Evolutionary conservation across 2,113 vertebrate species (phyloP), one percentile per base, ranked within the genome.

Genomic region (Xiphophorus couchianus): DNA sequence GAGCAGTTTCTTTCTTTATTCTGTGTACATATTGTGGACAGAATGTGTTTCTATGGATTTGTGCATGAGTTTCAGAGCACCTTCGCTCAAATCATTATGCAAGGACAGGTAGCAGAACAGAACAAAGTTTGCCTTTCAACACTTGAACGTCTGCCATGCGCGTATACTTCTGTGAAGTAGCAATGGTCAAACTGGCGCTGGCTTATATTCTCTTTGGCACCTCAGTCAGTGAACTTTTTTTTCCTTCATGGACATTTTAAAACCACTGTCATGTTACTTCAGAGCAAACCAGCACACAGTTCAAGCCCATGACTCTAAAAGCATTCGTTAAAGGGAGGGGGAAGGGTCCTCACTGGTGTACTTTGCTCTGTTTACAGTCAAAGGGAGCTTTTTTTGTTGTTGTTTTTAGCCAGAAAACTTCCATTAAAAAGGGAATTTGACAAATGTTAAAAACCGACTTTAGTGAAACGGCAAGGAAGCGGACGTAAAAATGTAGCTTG

Each of bases 161-260:
- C 74, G 28, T 28, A 77, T 69, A 25, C 83, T 87, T 88, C 78
- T 83, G 86, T 89, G 83, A 86, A 85, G 88, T 86, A 81, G 51
- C 42, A 35, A 73, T 15, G n/a, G 64, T 82, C 78, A 67, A 85
- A 84, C 62, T 37, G 29, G 75, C 73, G 74, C 65, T 35, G 61
- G 71, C 70, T 77, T 31, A 54, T 51, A 62, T 73, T 70, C 51
- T 71, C 3, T 42, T 66, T 44, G 42, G 4, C 25, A 3, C 29
- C 70, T 73, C 27, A 25, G 42, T 44, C 31, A 2, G 17, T 68
- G 28, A 69, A 22, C 64, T n/a, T 31, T 25, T 5, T 2, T 4
- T 35, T 28, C 63, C 63, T 66, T 35, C 30, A 77, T 72, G 62
- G 44, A 48, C 17, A 17, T 48, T 73, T 54, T 58, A 58, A 58